These are phyloP conservation scores for Hybognathus amarus DNA, from an alignment of 2,797 vertebrate species.

Conservation along the genomic window DNA sequence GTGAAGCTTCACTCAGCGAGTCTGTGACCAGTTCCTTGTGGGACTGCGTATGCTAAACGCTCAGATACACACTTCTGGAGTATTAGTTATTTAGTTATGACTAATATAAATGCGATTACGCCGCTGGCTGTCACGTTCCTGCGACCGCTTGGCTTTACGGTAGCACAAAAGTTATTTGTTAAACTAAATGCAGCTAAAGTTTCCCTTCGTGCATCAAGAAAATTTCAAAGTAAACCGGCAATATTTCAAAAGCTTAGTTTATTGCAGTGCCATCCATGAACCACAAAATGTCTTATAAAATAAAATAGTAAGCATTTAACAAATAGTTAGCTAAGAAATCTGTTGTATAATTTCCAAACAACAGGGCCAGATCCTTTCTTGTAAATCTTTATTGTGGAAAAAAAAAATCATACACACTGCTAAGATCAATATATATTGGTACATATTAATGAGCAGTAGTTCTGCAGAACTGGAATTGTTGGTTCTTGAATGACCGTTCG, in stretches of 20 bases:
- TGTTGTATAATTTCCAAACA: conserved; percentile 39
- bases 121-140: background rate
- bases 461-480: conserved; percentile 77
- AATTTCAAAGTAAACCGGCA: background rate
- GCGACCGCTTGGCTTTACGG: background rate
- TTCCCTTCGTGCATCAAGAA: background rate
- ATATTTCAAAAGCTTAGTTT: conserved; percentile 52
- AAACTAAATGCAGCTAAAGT: background rate
- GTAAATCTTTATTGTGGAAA: conserved; percentile 85
- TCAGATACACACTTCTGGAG: too few species aligned
- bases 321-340: conserved; percentile 47
- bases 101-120: background rate
- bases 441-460: conserved; percentile 82
- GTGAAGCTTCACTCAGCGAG: too few species aligned
- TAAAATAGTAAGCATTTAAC: conserved; percentile 46
- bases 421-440: conserved; percentile 76
- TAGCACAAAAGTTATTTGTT: background rate
- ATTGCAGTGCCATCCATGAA: conserved; percentile 50
- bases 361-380: conserved; percentile 65
- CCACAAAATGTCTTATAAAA: conserved; percentile 39
- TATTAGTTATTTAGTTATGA: background rate
- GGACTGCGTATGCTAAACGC: too few species aligned
- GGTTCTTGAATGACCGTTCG: conserved; percentile 67
- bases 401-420: conserved; percentile 79
- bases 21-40: too few species aligned